Base-by-base conservation (phyloP, 2,797 vertebrate genomes). In the Crossoptilon crossoptilon region DNA sequence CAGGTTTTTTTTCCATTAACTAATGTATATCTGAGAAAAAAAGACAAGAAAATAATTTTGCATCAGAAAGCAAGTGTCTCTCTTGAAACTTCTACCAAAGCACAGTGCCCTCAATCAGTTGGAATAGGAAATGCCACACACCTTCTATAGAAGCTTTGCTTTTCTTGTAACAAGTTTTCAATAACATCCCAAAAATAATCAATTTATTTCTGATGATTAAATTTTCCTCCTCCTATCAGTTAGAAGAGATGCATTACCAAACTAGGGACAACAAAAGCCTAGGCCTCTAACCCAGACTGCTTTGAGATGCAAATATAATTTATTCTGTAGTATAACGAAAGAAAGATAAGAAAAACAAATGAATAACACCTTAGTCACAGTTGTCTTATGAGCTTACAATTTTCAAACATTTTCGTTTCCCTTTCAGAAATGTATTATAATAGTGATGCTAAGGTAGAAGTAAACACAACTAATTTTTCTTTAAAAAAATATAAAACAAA, bases 121-220 rank as follows among this genome's bases (percentile, higher is more conserved):
- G 75, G 24, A 68, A n/a, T 13, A 39, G 5, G 16, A 64, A 86
- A 91, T 72, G 6, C 21, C 68, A 46, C 18, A 76, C 33, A 68
- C 2, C 4, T 2, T 53, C 4, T 48, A 39, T 1, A 4, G 16
- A 64, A 72, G 1, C 4, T 68, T 66, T 66, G n/a, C 7, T 64
- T 74, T 74, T 44, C 26, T 73, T 4, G 11, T 21, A 29, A 33
- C 33, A 5, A 19, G 1, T 29, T 67, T 85, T 78, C 43, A 19
- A 55, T 24, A 27, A 11, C 11, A 43, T 31, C 24, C n/a, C 26
- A 53, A 51, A 62, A 2, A 19, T 24, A 69, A 51, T 35, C 43
- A 64, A 31, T 3, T 49, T 55, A 24, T 60, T 33, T n/a, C 27
- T 22, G 1, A 6, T 55, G 1, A 44, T 8, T 63, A 75, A 15